Conservation (phyloP, 2,797 vertebrate genomes). For the Moxostoma hubbsi region DNA sequence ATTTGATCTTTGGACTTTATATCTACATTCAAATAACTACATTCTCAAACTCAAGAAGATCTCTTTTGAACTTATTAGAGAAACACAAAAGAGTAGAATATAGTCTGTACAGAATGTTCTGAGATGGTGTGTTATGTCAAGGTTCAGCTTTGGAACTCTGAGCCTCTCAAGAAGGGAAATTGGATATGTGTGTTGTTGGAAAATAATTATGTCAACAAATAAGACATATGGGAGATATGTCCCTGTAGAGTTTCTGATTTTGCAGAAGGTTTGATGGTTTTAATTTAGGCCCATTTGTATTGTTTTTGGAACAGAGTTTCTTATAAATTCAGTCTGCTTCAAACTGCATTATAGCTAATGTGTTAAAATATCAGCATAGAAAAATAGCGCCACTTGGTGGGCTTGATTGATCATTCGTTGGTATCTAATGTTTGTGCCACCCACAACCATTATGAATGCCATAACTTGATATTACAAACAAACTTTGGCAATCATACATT, state of each 20-base stretch:
- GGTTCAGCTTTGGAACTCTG: constrained; percentile 34
- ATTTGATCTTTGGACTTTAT: no score
- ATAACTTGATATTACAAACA: no score
- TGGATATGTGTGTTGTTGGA: not conserved
- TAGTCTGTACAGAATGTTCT: constrained; percentile 17
- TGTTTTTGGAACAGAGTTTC: not conserved
- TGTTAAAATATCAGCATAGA: not conserved
- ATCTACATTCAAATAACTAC: no score
- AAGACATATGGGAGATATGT: not conserved
- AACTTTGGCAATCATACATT: no score
- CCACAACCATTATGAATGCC: no score
- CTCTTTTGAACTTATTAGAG: not conserved
- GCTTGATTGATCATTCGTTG: not conserved
- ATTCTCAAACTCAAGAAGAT: not conserved
- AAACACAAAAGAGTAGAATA: not conserved
- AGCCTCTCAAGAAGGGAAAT: constrained; percentile 15
- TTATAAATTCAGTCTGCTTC: not conserved
- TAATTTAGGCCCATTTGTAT: not conserved
- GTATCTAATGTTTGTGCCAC: no score
- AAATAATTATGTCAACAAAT: not conserved
- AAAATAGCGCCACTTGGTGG: constrained; percentile 38
- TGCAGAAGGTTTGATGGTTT: not conserved
- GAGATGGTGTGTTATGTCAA: constrained; percentile 35
- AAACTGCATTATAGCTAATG: not conserved
- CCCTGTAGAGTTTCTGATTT: not conserved